Base-by-base conservation (phyloP, 2,797 vertebrate species). In the Myiotriccus ornatus region DNA sequence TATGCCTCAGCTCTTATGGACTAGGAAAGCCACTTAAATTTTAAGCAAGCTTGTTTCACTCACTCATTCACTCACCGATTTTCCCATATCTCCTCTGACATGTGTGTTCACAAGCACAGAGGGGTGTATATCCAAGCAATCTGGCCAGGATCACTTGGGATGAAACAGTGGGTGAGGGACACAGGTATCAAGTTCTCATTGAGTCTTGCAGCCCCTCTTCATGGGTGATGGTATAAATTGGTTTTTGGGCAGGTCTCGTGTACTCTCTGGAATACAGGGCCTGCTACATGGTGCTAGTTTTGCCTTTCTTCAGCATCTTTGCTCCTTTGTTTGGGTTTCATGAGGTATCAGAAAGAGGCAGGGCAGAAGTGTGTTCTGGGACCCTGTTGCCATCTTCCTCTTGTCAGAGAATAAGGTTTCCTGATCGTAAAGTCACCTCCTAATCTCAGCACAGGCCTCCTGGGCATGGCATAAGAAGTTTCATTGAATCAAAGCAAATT, bases 31-130 rank as follows among this genome's bases (percentile, higher is more conserved):
- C 39, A 73, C n/a, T 71, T 81, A 12, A 52, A 71, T 82, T 59
- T 82, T 63, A 70, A 81, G 35, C 15, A 77, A 81, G 16, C 14
- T 92, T 14, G 24, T 70, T 86, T 86, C 49, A 63, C 22, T 69
- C 11, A 1, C 13, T 57, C 46, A 24, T 7, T 27, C 12, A 27
- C 34, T 68, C 75, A 76, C 19, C 83, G 9, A 39, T 67, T 74
- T 71, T 52, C 7, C 32, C 18, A 15, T 59, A 19, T 13, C 5
- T 8, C 6, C 10, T 34, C 15, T 75, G 28, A 84, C 17, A 35
- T 6, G 2, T 10, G 13, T 22, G 14, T 53, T 77, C 57, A 75
- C 7, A 34, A 32, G 25, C 34, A 70, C 0, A 0, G 74, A 56
- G 37, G 63, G 18, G 14, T 59, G 35, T 62, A 17, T 19, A 9